phyloP scores from a whole-genome alignment of 2,888 invertebrate species.

The Orthosia gothica region DNA sequence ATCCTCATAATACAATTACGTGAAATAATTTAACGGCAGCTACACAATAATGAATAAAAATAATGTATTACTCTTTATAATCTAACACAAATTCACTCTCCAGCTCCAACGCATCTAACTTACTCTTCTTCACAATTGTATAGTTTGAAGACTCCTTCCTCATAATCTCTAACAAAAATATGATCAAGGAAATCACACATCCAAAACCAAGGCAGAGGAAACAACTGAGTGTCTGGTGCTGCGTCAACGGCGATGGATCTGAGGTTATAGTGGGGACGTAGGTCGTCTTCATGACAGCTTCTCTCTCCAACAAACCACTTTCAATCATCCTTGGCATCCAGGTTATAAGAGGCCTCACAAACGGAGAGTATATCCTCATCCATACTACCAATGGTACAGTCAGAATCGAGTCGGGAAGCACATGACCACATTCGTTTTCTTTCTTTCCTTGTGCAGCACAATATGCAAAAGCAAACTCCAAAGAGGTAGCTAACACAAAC shows the following conservation, averaged over 20 bases:
- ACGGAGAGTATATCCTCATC: conserved; percentile 82
- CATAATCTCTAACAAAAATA: conserved; percentile 78
- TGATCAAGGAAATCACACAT: conserved; percentile 71
- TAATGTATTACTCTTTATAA: conserved; percentile 29
- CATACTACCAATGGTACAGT: conserved; percentile 83
- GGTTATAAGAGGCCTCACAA: conserved; percentile 70
- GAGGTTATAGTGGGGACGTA: conserved; percentile 64
- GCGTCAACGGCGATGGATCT: conserved; percentile 79
- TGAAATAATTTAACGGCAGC: neutral
- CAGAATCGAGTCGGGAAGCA: conserved; percentile 82
- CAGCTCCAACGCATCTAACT: conserved; percentile 21
- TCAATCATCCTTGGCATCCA: conserved; percentile 83
- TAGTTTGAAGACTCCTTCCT: conserved; percentile 65
- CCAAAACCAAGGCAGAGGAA: conserved; percentile 78
- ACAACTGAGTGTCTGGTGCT: conserved; percentile 79
- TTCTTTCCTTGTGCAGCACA: conserved; percentile 79
- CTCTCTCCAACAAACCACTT: conserved; percentile 78
- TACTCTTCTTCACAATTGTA: conserved; percentile 62
- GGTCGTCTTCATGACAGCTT: conserved; percentile 68
- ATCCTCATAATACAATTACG: neutral
- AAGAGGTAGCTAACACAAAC: conserved; percentile 81
- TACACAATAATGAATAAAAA: neutral
- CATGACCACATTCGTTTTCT: conserved; percentile 81
- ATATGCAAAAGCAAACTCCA: conserved; percentile 82
- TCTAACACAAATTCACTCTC: conserved; percentile 5